Evolutionary conservation across 2,797 vertebrate genomes (phyloP), one percentile per base, ranked within the genome.

Genomic region (Sebastes aleutianus): DNA sequence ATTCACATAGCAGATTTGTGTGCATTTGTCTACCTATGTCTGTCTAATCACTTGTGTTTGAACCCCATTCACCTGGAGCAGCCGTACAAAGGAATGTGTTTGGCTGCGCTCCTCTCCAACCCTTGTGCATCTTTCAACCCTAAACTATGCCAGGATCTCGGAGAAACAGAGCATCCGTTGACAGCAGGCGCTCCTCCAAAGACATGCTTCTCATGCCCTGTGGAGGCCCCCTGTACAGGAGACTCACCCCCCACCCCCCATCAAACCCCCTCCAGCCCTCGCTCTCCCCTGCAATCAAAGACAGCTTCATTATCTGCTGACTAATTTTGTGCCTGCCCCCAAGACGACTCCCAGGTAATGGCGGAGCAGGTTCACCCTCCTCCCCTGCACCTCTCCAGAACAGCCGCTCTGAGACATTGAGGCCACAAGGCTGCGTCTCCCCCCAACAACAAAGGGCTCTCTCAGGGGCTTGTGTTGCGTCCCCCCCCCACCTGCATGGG

Each of bases 261-360:
- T 36, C 70, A 74, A 56, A 50, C 69, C 91, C 94, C 79, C 77
- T 82, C 72, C 80, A 82, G 85, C 88, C 91, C 13, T 54, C 31
- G 26, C 82, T 85, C 78, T 67, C 79, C 27, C 66, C 82, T 80
- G 82, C 93, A 93, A 93, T 93, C 91, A 94, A 91, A 93, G 93
- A 95, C 95, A 95, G 92, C 95, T 96, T 97, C 96, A 97, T 97
- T 96, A 96, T 94, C 95, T 95, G 89, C 89, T 93, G 95, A 95
- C 94, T 96, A 96, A 96, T 95, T 96, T 93, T 89, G 81, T 74
- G 88, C 89, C 93, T 85, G 87, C 91, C 95, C 93, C 83, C 77
- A 84, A 90, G 94, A 95, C 87, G 91, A 95, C 95, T 92, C 92
- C 74, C 94, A 95, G 95, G 95, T 97, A 96, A 96, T 90, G 91